These are phyloP conservation scores for Leuctra nigra DNA, from an alignment of 2,888 invertebrate genomes.

Conservation along the genomic window DNA sequence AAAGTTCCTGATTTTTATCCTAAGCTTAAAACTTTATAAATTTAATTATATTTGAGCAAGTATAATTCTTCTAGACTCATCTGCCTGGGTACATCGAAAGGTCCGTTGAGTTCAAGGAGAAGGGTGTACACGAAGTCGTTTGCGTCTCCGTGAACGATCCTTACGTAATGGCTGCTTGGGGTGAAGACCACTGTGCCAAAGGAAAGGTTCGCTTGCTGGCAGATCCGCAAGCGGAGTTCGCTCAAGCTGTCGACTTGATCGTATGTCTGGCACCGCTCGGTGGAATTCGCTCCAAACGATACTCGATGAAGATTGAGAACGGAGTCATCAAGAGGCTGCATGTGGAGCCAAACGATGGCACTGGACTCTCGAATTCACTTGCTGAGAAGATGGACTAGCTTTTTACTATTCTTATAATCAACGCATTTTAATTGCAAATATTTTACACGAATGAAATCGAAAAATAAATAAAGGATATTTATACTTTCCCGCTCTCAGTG, in stretches of 20 bases:
- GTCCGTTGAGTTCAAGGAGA: constrained; percentile 39
- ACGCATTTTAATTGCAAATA: no score
- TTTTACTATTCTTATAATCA: no score
- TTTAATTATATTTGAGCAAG: no score
- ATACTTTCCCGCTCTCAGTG: no score
- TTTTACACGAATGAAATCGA: no score
- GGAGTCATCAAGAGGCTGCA: constrained; percentile 43
- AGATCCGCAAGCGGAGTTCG: constrained; percentile 43
- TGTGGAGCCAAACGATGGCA: constrained; percentile 52
- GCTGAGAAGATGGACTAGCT: no score
- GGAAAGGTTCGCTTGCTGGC: constrained; percentile 46
- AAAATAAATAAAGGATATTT: no score
- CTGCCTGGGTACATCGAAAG: constrained; percentile 43
- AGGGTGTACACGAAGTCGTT: constrained; percentile 42
- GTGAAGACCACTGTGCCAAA: constrained; percentile 36
- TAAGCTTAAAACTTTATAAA: no score
- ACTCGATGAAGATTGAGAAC: constrained; percentile 44
- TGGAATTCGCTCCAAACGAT: constrained; percentile 43
- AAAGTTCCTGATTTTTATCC: no score
- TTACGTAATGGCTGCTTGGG: constrained; percentile 48
- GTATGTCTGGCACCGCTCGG: constrained; percentile 41
- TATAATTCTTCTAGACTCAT: no score
- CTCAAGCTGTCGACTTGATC: constrained; percentile 42
- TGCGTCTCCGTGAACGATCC: constrained; percentile 49
- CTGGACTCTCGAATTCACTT: constrained; percentile 82